A percentile compares a stretch with the other conserved stretches of the same genome.
These are phyloP conservation scores for Penaeus monodon DNA, from an alignment of 2,888 invertebrate species.

Conservation along the genomic window DNA sequence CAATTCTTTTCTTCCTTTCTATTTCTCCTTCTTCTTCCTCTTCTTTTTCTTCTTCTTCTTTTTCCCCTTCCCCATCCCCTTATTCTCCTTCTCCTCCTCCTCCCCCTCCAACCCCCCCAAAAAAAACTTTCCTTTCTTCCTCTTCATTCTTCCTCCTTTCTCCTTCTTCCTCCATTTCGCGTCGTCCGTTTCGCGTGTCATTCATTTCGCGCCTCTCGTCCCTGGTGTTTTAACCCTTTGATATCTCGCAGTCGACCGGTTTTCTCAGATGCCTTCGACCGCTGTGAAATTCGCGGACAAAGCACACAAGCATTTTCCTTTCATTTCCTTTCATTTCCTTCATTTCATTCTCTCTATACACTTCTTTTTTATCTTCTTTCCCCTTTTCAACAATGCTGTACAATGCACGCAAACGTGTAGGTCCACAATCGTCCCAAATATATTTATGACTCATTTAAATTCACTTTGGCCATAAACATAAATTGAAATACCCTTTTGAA, in stretches of 20 bases:
- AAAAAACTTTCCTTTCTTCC: background rate
- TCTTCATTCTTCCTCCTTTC: background rate
- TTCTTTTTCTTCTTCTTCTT: background rate
- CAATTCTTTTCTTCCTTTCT: no score
- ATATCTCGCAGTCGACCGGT: no score
- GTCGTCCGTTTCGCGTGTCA: background rate
- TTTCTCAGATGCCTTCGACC: no score
- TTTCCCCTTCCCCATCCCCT: no score
- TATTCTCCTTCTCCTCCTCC: background rate
- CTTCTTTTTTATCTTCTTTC: no score
- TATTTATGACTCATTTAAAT: slow-evolving; percentile 29
- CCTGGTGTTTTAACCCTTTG: no score
- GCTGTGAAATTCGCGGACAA: no score
- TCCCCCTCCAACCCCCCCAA: background rate
- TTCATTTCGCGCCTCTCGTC: background rate
- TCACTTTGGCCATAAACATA: slow-evolving; percentile 18
- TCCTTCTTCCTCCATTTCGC: background rate
- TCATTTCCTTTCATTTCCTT: no score
- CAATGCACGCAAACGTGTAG: background rate
- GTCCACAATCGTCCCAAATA: background rate
- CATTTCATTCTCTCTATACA: no score
- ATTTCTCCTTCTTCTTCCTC: background rate
- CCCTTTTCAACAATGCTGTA: no score
- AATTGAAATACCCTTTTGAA: slow-evolving; percentile 25
- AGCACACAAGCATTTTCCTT: no score